Conservation (phyloP, 2,888 invertebrate genomes). For the Dermolepida albohirtum region DNA sequence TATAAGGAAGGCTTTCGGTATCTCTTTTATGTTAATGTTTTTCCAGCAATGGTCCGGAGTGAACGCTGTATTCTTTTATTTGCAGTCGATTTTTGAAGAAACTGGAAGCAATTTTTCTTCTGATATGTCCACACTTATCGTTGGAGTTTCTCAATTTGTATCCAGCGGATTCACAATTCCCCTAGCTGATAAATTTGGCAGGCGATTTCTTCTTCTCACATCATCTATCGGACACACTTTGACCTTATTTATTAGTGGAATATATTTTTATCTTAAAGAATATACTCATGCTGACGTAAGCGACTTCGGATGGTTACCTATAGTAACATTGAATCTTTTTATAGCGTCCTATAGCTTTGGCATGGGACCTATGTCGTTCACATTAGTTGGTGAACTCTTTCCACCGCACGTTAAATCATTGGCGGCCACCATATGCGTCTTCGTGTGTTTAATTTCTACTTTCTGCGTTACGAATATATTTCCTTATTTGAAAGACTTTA, state of each 20-base stretch:
- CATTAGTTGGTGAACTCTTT: slow-evolving; percentile 83
- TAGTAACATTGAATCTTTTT: slow-evolving; percentile 76
- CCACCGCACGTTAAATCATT: slow-evolving; percentile 79
- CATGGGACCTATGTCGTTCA: slow-evolving; percentile 82
- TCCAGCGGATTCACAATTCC: slow-evolving; percentile 72
- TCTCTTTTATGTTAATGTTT: slow-evolving; percentile 57
- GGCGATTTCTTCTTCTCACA: slow-evolving; percentile 76
- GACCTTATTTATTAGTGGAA: slow-evolving; percentile 76
- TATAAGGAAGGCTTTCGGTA: slow-evolving; percentile 62
- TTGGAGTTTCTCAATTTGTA: slow-evolving; percentile 79
- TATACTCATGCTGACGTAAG: slow-evolving; percentile 66
- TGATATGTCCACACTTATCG: slow-evolving; percentile 78
- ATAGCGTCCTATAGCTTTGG: slow-evolving; percentile 80
- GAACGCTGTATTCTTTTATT: slow-evolving; percentile 82
- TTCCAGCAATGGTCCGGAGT: slow-evolving; percentile 69
- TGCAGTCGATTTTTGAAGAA: slow-evolving; percentile 75
- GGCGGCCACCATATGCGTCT: slow-evolving; percentile 79
- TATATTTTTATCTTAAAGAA: slow-evolving; percentile 76
- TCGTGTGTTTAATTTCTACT: slow-evolving; percentile 81
- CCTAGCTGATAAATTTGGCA: slow-evolving; percentile 81
- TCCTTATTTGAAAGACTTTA: slow-evolving; percentile 67
- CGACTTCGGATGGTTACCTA: slow-evolving; percentile 74
- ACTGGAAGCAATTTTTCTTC: slow-evolving; percentile 65
- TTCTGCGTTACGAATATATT: slow-evolving; percentile 83
- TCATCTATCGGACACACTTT: slow-evolving; percentile 75